These are phyloP conservation scores for Dendrolimus punctatus DNA, from an alignment of 1,140 invertebrate genomes.

Conservation along the genomic window DNA sequence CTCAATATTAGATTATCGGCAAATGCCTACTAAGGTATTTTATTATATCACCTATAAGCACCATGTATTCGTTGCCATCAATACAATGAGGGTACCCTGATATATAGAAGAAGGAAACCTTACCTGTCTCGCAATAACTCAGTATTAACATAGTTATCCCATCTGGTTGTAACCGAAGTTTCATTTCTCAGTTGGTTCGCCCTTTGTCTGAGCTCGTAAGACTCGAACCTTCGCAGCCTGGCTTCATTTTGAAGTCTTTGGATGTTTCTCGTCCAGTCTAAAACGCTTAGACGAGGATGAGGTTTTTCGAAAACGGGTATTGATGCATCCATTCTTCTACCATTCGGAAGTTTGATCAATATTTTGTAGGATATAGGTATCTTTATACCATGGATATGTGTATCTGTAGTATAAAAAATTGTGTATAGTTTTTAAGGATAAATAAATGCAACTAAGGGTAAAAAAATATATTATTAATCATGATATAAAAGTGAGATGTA, in stretches of 20 bases:
- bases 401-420: background rate
- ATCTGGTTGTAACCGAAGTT: conserved; percentile 83
- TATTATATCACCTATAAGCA: too few relatives aligned
- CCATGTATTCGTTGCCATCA: too few relatives aligned
- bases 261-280: conserved; percentile 83
- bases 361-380: background rate
- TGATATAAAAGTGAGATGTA: too few relatives aligned
- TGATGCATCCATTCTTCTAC: conserved; percentile 52
- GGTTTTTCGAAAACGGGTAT: conserved; percentile 78
- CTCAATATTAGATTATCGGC: too few relatives aligned
- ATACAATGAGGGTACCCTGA: too few relatives aligned
- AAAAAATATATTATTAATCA: too few relatives aligned
- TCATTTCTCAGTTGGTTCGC: conserved; percentile 83
- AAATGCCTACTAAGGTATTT: too few relatives aligned
- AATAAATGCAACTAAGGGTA: too few relatives aligned
- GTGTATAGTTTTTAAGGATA: too few relatives aligned
- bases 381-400: background rate
- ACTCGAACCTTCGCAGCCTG: conserved; percentile 74
- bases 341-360: background rate
- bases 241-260: conserved; percentile 79
- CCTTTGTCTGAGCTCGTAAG: conserved; percentile 80
- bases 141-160: conserved; percentile 89
- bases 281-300: conserved; percentile 75
- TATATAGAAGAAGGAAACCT: conserved; percentile 4
- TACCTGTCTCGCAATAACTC: conserved; percentile 80